Conservation (phyloP, 1,140 invertebrate species). For the Drosophila sechellia region DNA sequence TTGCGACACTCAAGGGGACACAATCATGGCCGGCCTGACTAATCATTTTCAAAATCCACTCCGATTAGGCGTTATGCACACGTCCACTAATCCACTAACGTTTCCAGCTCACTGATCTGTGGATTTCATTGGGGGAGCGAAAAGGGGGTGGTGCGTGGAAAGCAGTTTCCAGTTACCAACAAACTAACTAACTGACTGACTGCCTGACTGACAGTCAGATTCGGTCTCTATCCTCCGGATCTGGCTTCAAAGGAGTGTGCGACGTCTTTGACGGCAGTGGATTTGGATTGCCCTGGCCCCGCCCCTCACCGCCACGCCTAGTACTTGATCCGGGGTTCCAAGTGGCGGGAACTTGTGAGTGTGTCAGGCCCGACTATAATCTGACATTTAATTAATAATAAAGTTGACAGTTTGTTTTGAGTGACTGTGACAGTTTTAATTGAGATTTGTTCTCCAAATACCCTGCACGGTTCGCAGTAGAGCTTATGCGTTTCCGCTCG, state of each 20-base stretch:
- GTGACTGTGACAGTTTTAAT: slow-evolving; percentile 83
- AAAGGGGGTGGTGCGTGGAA: slow-evolving; percentile 6
- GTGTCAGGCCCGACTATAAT: slow-evolving; percentile 71
- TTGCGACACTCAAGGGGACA: slow-evolving; percentile 31
- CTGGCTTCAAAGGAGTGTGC: slow-evolving; percentile 73
- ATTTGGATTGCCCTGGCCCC: slow-evolving; percentile 28
- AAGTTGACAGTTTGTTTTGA: slow-evolving; percentile 83
- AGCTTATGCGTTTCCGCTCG: slow-evolving; percentile 33
- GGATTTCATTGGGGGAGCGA: slow-evolving; percentile 17
- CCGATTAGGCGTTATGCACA: slow-evolving; percentile 64
- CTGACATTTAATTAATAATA: slow-evolving; percentile 84
- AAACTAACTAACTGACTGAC: slow-evolving; percentile 48
- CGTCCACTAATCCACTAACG: slow-evolving; percentile 57
- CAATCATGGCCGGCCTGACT: slow-evolving; percentile 41
- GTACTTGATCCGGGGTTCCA: background rate
- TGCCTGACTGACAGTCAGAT: slow-evolving; percentile 55
- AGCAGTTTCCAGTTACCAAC: slow-evolving; percentile 7
- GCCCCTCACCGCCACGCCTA: slow-evolving; percentile 12
- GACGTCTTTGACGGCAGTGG: slow-evolving; percentile 62
- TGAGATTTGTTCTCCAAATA: slow-evolving; percentile 73
- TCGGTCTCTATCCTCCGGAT: slow-evolving; percentile 44
- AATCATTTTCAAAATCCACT: slow-evolving; percentile 75
- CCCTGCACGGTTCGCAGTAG: slow-evolving; percentile 34
- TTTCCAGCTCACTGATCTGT: slow-evolving; percentile 71
- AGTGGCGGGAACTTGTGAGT: slow-evolving; percentile 27